Conservation (phyloP, 1,140 invertebrate genomes). For the Tribolium madens region DNA sequence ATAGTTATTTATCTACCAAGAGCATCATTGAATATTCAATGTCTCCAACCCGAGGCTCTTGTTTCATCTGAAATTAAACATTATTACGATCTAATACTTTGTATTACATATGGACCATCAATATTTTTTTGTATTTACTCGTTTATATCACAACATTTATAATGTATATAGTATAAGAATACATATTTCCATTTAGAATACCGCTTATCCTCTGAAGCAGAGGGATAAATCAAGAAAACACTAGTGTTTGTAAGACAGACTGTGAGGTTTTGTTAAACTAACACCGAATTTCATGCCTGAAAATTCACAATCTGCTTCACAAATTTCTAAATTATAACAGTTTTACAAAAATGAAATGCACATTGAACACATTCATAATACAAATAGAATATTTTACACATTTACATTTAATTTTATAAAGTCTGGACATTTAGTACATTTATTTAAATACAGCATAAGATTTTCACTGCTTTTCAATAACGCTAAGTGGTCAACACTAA, state of each 20-base stretch:
- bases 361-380: constrained; percentile 43
- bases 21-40: too few relatives aligned
- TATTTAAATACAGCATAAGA: constrained; percentile 40
- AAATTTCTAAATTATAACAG: constrained; percentile 34
- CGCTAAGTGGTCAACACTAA: not conserved
- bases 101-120: constrained; percentile 38
- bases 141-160: constrained; percentile 45
- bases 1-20: too few relatives aligned
- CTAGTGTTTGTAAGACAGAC: constrained; percentile 22
- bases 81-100: constrained; percentile 28
- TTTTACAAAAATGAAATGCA: constrained; percentile 38
- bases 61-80: too few relatives aligned
- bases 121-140: constrained; percentile 37
- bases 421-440: constrained; percentile 39
- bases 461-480: constrained; percentile 38
- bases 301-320: constrained; percentile 1
- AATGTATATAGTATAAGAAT: constrained; percentile 44
- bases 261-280: not conserved
- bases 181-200: constrained; percentile 47
- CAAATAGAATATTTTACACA: constrained; percentile 34
- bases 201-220: constrained; percentile 41
- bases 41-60: too few relatives aligned
- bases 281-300: not conserved
- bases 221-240: constrained; percentile 42
- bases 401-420: constrained; percentile 29